Evolutionary conservation across 2,797 vertebrate genomes (phyloP).

Genomic region (Syndactyla subalaris): DNA sequence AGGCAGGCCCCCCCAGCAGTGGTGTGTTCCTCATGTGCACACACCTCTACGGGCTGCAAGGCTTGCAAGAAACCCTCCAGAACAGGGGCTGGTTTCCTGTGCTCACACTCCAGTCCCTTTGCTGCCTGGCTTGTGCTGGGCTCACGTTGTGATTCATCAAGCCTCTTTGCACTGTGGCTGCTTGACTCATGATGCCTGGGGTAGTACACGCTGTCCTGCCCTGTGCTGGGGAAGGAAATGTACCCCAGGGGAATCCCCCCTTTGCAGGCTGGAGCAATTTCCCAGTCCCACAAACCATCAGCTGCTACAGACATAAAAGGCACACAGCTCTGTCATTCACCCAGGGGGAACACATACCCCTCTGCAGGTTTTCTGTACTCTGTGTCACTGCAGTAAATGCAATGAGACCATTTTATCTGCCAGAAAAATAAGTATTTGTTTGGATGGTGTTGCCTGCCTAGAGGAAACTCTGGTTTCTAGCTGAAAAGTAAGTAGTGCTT

Average conservation of each 20-base stretch:
- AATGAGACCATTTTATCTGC: neutral
- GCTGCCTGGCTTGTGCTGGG: neutral
- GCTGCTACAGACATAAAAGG: neutral
- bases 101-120: fast-evolving
- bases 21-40: neutral
- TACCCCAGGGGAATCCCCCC: fast-evolving
- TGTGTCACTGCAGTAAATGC: neutral
- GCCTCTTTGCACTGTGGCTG: neutral
- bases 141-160: neutral
- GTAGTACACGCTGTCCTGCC: neutral
- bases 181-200: neutral
- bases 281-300: neutral
- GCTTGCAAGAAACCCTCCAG: neutral
- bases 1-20: neutral
- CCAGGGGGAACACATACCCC: neutral
- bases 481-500: constrained; percentile 16
- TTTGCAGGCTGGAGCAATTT: fast-evolving
- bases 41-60: fast-evolving
- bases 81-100: neutral
- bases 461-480: neutral
- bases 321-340: fast-evolving
- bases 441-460: neutral
- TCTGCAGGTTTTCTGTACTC: neutral
- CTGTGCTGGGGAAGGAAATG: neutral
- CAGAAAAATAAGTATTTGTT: neutral